Evolutionary conservation across 2,113 vertebrate genomes (phyloP), one percentile per base, ranked within the genome.

Genomic region (Pedetes capensis): DNA sequence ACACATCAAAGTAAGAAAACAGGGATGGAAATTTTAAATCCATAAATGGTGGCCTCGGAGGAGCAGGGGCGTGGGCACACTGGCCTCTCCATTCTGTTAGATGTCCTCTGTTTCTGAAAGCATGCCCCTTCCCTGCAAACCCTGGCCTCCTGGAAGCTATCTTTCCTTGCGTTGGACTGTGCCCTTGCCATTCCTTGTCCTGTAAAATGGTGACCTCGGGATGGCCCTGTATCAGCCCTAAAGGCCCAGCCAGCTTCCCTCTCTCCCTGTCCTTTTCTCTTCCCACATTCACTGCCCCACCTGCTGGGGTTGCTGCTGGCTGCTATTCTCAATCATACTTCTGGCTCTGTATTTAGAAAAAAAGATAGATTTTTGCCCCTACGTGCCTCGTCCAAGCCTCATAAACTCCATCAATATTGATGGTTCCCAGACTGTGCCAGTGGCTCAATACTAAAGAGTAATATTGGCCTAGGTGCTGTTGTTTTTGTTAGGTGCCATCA

Each of bases 1-100:
- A 89, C 16, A 75, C 61, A 68, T 61, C 29, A 34, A 93, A 75
- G 94, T 61, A 49, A 84, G 71, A 66, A 96, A 42, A 53, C 34
- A 44, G 0, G 25, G 32, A 10, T 47, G 72, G 71, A 64, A 69
- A 83, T 32, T 51, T 93, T 91, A 71, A 75, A n/a, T 59, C 61
- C 44, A 22, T 55, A 83, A 82, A 74, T 39, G 75, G 55, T 9
- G 14, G 72, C 39, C 82, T 90, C 85, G 10, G 66, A 29, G 80
- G 44, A 47, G 25, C 42, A 7, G 27, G 20, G 72, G 9, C 47
- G 72, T n/a, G 55, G 64, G 53, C 22, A 13, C 3, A 25, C 27
- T 10, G 11, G 61, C 27, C 66, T 94, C 51, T 75, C 72, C 79
- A 32, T 27, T 13, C 0, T 3, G 53, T 49, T 14, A 0, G 29